These are phyloP conservation scores for Lochmaea crataegi DNA, from an alignment of 2,888 invertebrate species.

Conservation along the genomic window DNA sequence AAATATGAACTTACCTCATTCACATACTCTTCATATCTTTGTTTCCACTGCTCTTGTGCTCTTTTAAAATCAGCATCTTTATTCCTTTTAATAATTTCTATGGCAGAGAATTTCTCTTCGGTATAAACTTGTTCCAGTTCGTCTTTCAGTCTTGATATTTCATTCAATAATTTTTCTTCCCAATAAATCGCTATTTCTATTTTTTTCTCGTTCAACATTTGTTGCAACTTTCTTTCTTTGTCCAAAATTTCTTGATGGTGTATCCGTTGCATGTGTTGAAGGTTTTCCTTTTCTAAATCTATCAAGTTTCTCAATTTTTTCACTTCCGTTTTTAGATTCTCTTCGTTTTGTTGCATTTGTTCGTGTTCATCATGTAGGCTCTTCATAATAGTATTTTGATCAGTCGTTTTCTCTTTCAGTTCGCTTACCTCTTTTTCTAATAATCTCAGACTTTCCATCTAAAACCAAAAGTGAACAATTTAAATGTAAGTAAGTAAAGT, in stretches of 20 bases:
- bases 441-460: conserved; percentile 68
- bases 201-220: conserved; percentile 67
- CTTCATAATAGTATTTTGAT: conserved; percentile 71
- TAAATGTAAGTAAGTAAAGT: background rate
- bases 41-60: conserved; percentile 69
- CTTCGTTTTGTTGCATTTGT: conserved; percentile 69
- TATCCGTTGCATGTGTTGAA: conserved; percentile 61
- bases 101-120: conserved; percentile 71
- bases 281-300: conserved; percentile 63
- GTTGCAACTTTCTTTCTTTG: conserved; percentile 62
- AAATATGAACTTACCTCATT: conserved; percentile 65
- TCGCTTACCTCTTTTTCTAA: conserved; percentile 70
- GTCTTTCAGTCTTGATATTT: conserved; percentile 72
- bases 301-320: conserved; percentile 61
- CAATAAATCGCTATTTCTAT: conserved; percentile 71
- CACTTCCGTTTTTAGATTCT: conserved; percentile 68
- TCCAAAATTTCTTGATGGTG: conserved; percentile 65
- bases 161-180: conserved; percentile 73
- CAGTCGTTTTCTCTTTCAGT: conserved; percentile 69
- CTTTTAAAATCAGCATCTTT: conserved; percentile 70
- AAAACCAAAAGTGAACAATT: conserved; percentile 35
- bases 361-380: conserved; percentile 70
- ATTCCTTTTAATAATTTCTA: conserved; percentile 69
- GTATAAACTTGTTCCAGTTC: conserved; percentile 72
- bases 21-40: conserved; percentile 64